phyloP scores from a whole-genome alignment of 2,888 invertebrate species.

The Tiphia femorata region DNA sequence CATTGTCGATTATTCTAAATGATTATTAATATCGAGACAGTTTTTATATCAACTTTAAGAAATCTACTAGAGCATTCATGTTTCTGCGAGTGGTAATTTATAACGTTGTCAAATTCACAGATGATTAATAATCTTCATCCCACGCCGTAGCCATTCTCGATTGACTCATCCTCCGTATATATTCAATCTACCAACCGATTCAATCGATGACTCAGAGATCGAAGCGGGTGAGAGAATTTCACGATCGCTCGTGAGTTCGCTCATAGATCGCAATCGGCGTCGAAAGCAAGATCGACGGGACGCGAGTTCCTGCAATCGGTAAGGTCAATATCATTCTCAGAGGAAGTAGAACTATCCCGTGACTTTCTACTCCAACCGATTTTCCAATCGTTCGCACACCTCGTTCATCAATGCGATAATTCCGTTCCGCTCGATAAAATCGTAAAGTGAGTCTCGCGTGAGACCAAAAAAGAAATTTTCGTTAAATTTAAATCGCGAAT shows the following conservation, averaged over 20 bases:
- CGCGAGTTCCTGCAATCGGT: conserved; percentile 9
- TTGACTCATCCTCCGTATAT: too few species aligned
- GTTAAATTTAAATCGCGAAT: not conserved
- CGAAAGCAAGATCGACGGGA: conserved; percentile 1
- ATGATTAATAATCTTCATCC: too few species aligned
- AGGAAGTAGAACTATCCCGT: conserved; percentile 26
- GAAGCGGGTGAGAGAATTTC: not conserved
- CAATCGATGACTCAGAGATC: not conserved
- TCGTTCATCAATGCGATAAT: not conserved
- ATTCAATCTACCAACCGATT: not conserved
- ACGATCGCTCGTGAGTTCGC: not conserved
- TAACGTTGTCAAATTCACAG: too few species aligned
- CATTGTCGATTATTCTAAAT: too few species aligned
- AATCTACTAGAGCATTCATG: too few species aligned
- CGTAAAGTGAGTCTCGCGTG: too few species aligned
- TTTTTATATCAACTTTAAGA: too few species aligned
- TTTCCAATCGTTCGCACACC: conserved; percentile 27
- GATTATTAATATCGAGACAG: too few species aligned
- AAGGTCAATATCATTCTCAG: conserved; percentile 23
- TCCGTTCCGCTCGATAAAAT: too few species aligned
- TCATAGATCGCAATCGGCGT: not conserved
- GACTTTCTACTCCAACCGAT: conserved; percentile 49
- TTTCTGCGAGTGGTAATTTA: too few species aligned
- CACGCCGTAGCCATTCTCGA: not conserved
- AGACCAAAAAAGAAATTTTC: not conserved